Evolutionary conservation across 2,113 vertebrate species (phyloP).

Genomic region (Elaphurus davidianus): DNA sequence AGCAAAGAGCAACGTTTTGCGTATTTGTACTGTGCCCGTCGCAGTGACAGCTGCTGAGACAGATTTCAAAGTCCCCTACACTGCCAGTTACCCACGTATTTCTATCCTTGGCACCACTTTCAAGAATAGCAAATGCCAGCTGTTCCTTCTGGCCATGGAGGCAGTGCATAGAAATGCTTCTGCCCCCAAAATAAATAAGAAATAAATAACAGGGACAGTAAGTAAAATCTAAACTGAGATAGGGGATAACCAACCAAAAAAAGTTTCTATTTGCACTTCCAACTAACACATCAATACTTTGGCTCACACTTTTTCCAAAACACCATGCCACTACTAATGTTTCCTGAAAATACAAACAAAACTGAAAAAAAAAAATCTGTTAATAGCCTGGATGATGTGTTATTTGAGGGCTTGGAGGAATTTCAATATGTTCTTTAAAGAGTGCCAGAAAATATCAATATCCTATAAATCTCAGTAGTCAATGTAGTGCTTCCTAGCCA

Average conservation of each 20-base stretch:
- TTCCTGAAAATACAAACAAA: slow-evolving; percentile 51
- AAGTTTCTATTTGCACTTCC: not conserved
- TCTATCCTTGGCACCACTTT: slow-evolving; percentile 74
- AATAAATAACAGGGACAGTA: slow-evolving; percentile 46
- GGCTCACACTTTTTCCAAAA: not conserved
- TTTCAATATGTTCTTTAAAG: not conserved
- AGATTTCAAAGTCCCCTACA: slow-evolving; percentile 75
- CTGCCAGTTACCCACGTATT: slow-evolving; percentile 57
- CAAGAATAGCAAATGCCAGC: slow-evolving; percentile 81
- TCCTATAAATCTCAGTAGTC: not conserved
- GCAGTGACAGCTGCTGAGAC: slow-evolving; percentile 81
- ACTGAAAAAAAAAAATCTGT: not conserved
- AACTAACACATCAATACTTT: not conserved
- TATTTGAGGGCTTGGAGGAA: not conserved
- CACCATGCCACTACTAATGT: not conserved
- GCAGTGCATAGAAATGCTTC: slow-evolving; percentile 53
- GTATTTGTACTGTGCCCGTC: slow-evolving; percentile 59
- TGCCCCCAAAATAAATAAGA: slow-evolving; percentile 41
- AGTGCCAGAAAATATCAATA: not conserved
- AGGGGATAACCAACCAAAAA: not conserved
- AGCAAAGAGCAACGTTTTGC: slow-evolving; percentile 47
- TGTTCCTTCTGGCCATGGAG: slow-evolving; percentile 75
- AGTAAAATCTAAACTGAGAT: not conserved
- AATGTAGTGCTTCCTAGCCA: not conserved
- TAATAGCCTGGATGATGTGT: not conserved